These are phyloP conservation scores for Phalacrocorax pelagicus DNA, from an alignment of 2,113 vertebrate species.

Conservation along the genomic window DNA sequence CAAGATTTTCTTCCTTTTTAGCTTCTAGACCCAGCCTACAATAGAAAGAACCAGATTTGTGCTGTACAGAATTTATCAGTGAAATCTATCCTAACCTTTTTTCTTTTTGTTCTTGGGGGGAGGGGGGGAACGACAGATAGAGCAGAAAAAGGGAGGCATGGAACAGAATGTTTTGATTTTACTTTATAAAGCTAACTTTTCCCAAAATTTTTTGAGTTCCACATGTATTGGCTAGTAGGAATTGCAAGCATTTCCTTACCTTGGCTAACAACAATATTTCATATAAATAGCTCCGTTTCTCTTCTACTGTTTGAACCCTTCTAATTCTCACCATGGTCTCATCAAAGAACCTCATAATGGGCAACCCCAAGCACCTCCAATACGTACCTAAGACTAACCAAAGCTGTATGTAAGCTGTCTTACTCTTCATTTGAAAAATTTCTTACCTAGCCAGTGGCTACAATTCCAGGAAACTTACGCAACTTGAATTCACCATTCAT, in stretches of 20 bases:
- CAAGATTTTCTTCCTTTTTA: slow-evolving; percentile 95
- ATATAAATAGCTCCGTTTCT: neutral
- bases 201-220: neutral
- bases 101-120: neutral
- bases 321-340: neutral
- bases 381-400: neutral
- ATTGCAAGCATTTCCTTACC: neutral
- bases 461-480: neutral
- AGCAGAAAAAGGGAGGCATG: neutral
- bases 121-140: no score
- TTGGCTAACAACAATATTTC: neutral
- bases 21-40: slow-evolving; percentile 91
- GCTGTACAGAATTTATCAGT: neutral
- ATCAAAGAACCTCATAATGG: neutral
- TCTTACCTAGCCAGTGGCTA: neutral
- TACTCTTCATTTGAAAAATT: neutral
- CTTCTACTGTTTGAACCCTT: neutral
- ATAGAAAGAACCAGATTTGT: neutral
- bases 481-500: neutral
- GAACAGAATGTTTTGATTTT: neutral
- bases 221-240: neutral
- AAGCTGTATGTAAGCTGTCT: neutral
- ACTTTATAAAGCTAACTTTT: neutral
- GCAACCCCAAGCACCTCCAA: neutral
- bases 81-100: neutral